Conservation (phyloP, 2,113 vertebrate genomes). For the Hepsetus odoe region DNA sequence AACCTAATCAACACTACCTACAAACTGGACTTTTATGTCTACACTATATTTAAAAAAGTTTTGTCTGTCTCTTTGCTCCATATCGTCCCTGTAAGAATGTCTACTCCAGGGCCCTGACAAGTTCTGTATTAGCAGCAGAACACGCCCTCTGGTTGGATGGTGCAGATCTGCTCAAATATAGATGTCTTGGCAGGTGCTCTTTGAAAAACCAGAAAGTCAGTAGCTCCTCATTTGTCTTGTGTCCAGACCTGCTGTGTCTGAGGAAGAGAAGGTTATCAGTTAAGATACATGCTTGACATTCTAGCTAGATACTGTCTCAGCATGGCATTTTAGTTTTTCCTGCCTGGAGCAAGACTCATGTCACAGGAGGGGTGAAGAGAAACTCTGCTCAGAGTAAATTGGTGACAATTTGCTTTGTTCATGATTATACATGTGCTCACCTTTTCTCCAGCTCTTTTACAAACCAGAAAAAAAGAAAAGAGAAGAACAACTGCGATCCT, state of each 20-base stretch:
- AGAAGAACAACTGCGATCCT: not conserved
- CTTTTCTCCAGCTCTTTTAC: not conserved
- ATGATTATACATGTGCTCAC: not conserved
- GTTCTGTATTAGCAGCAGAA: not conserved
- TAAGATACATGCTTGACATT: slow-evolving; percentile 37
- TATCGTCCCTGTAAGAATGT: no score
- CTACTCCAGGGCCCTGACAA: slow-evolving; percentile 9
- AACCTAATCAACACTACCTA: no score
- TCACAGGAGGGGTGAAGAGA: not conserved
- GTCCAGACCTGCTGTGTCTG: not conserved
- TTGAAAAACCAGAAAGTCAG: slow-evolving; percentile 13
- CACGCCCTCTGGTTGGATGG: not conserved
- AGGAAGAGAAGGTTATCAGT: slow-evolving; percentile 45
- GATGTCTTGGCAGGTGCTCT: slow-evolving; percentile 24
- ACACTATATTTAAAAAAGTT: no score
- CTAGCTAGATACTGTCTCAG: slow-evolving; percentile 16
- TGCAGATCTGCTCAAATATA: slow-evolving; percentile 27
- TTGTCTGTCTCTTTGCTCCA: no score
- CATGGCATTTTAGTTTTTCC: not conserved
- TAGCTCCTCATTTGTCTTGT: slow-evolving; percentile 31
- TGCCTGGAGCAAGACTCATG: not conserved
- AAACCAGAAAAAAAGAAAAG: not conserved
- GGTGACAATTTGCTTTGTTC: not conserved
- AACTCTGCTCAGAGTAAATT: not conserved
- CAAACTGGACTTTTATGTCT: no score